These are phyloP conservation scores for Podocnemis expansa DNA, from an alignment of 2,113 vertebrate genomes.

Conservation along the genomic window DNA sequence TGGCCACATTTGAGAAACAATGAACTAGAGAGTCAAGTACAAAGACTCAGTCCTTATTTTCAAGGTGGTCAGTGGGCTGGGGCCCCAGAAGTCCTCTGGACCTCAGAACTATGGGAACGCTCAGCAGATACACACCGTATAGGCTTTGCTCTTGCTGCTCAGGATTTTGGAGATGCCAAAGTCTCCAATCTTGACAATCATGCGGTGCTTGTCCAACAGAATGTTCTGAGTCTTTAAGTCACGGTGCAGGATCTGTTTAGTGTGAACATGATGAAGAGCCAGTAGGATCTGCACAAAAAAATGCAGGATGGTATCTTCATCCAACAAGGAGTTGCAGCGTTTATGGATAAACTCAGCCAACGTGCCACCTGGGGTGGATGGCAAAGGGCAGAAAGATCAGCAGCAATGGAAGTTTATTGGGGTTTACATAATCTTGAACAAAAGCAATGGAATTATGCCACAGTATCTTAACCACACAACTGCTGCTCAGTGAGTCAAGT, in stretches of 20 bases:
- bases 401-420: not conserved
- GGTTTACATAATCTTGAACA: not conserved
- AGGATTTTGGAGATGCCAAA: slow-evolving; percentile 99
- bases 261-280: slow-evolving; percentile 95
- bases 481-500: not conserved
- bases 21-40: not conserved
- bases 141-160: slow-evolving; percentile 99
- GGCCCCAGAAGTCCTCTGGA: not conserved
- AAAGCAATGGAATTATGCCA: not conserved
- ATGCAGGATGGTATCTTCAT: slow-evolving; percentile 97
- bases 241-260: slow-evolving; percentile 95
- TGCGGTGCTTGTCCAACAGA: slow-evolving; percentile 95
- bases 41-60: not conserved
- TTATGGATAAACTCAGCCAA: slow-evolving; percentile 97
- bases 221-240: slow-evolving; percentile 99
- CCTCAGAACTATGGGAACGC: not conserved
- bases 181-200: slow-evolving; percentile 97
- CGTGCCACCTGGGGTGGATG: slow-evolving; percentile 85
- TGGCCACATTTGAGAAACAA: too few relatives aligned
- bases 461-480: not conserved
- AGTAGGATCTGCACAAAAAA: slow-evolving; percentile 98
- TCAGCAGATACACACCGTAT: slow-evolving; percentile 83
- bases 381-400: not conserved
- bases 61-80: not conserved
- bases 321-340: slow-evolving; percentile 94